phyloP scores from a whole-genome alignment of 2,113 vertebrate species.

The Neolamprologus falcicula region DNA sequence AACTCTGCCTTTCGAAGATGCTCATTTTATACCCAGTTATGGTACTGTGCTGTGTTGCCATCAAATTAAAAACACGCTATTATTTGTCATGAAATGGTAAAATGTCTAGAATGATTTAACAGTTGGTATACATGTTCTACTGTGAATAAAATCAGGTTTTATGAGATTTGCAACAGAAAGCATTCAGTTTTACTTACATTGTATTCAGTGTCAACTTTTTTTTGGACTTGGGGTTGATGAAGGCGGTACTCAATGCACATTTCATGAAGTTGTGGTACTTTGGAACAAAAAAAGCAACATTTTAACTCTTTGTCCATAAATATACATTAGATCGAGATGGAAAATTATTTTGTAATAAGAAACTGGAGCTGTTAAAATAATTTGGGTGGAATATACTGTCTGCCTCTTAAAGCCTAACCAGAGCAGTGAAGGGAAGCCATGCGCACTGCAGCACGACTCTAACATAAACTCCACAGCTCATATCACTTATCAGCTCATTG shows the following conservation, averaged over 20 bases:
- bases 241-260: not conserved
- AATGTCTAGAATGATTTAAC: not conserved
- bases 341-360: not conserved
- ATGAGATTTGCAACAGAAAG: not conserved
- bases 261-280: accelerated
- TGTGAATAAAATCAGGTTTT: not conserved
- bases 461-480: constrained; percentile 50
- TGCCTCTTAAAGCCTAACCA: not conserved
- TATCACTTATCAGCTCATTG: constrained; percentile 57
- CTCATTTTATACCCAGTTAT: not conserved
- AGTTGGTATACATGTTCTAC: not conserved
- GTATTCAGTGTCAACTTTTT: not conserved
- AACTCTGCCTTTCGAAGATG: not conserved
- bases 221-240: not conserved
- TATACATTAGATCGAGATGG: accelerated
- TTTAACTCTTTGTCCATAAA: not conserved
- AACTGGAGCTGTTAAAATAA: not conserved
- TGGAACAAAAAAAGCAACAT: not conserved
- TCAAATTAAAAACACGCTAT: not conserved
- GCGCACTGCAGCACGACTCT: not conserved
- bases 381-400: not conserved
- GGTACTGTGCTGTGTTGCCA: not conserved
- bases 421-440: not conserved
- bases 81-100: not conserved
- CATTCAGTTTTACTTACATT: not conserved